Evolutionary conservation across 2,888 invertebrate species (phyloP).

Genomic region (Athalia rosae): DNA sequence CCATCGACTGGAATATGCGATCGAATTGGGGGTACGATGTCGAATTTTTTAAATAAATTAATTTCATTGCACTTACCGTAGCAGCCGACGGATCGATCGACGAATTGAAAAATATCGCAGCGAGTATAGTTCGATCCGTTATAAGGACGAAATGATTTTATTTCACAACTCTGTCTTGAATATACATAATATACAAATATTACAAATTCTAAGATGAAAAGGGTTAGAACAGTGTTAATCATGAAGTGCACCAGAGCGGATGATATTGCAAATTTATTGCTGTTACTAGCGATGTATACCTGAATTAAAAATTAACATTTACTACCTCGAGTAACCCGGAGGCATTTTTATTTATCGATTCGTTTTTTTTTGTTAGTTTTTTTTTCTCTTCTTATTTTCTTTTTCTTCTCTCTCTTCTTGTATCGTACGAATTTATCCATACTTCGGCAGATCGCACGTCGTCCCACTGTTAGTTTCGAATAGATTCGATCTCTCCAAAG

Average conservation of each 20-base stretch:
- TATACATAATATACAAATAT: constrained; percentile 67
- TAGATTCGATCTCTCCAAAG: background rate
- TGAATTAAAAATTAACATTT: constrained; percentile 14
- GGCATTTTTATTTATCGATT: background rate
- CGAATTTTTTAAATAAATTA: constrained; percentile 1
- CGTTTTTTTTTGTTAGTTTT: background rate
- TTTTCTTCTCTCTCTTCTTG: background rate
- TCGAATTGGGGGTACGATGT: background rate
- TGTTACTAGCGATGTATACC: constrained; percentile 2
- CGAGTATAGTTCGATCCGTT: background rate
- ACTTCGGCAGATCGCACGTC: background rate
- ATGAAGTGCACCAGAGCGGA: background rate
- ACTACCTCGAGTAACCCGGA: constrained; percentile 1
- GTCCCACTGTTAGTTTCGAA: background rate
- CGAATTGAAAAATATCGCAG: background rate
- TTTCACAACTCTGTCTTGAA: constrained; percentile 53
- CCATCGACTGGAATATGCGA: background rate
- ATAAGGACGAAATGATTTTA: constrained; percentile 46
- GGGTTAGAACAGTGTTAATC: constrained; percentile 9
- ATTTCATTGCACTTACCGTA: constrained; percentile 2
- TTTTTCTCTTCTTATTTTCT: background rate
- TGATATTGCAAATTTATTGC: background rate
- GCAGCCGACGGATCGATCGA: background rate
- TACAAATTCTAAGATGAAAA: constrained; percentile 53
- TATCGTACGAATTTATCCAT: background rate